Base-by-base conservation (phyloP, 2,797 vertebrate species). In the Lacerta viridis region DNA sequence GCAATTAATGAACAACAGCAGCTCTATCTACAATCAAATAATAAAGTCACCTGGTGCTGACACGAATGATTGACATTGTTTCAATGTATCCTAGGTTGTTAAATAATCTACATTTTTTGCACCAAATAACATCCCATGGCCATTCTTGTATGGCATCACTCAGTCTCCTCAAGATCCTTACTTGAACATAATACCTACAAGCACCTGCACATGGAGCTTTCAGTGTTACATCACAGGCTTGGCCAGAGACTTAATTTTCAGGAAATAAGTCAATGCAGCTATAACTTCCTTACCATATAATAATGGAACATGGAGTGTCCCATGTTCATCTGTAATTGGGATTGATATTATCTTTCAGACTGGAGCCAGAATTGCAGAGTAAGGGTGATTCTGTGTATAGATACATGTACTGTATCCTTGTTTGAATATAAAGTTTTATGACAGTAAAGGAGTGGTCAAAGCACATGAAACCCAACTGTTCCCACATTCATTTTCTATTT, bases 1-100 rank as follows among this genome's bases (percentile, higher is more conserved):
- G 74, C 66, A 61, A 90, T n/a, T 80, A 29, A 80, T 93, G 85
- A 29, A 92, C 64, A 88, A 85, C 90, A 94, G 76, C n/a, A 92
- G 71, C 2, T 87, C 71, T 85, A n/a, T 25, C 18, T 23, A 39
- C 10, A 43, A 75, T 41, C 18, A 76, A 69, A 69, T 25, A 75
- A 59, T 64, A 17, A 75, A 82, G 27, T 64, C 36, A 81, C 15
- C 25, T 43, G 59, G 7, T 11, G 29, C 36, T 36, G 71, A 83
- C 55, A 76, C 27, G 5, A 50, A 76, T 29, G n/a, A 76, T 68
- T 66, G 20, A 59, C 7, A 59, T 69, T 55, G 46, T 72, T 9
- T 55, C 23, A 68, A 20, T 68, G 64, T 7, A 78, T 68, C 23
- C 43, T 86, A 46, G 29, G 27, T 7, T 68, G 61, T n/a, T 33